Conservation (phyloP, 2,888 invertebrate genomes). For the Synanthedon formicaeformis region DNA sequence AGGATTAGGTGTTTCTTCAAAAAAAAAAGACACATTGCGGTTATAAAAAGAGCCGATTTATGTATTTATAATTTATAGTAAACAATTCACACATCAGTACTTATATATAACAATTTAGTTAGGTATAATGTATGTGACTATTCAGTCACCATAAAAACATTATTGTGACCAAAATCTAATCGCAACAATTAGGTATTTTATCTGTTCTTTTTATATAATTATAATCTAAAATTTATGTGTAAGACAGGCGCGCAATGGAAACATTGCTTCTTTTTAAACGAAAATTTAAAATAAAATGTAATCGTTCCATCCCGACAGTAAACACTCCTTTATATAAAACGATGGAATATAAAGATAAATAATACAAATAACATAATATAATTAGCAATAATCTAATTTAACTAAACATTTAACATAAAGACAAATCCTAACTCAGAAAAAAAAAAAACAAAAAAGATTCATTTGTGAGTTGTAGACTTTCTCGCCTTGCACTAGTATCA, state of each 20-base stretch:
- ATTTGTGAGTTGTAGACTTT: slow-evolving; percentile 30
- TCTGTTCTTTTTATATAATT: slow-evolving; percentile 12
- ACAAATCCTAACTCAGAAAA: slow-evolving; percentile 53
- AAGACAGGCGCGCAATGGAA: slow-evolving; percentile 26
- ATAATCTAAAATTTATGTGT: not conserved
- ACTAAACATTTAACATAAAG: slow-evolving; percentile 65
- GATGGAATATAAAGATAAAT: slow-evolving; percentile 65
- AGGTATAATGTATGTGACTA: no score
- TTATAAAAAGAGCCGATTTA: slow-evolving; percentile 64
- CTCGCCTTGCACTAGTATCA: slow-evolving; percentile 23
- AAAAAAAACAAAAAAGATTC: slow-evolving; percentile 50
- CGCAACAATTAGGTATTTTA: slow-evolving; percentile 24
- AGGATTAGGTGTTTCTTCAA: not conserved
- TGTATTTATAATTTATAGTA: slow-evolving; percentile 61
- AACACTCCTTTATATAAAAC: slow-evolving; percentile 40
- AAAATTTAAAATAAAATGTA: slow-evolving; percentile 10
- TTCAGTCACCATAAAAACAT: slow-evolving; percentile 32
- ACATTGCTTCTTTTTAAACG: slow-evolving; percentile 34
- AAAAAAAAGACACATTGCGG: slow-evolving; percentile 9
- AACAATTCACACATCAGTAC: slow-evolving; percentile 30
- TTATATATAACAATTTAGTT: no score
- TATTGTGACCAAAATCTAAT: slow-evolving; percentile 40
- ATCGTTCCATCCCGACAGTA: slow-evolving; percentile 20
- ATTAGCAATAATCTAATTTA: slow-evolving; percentile 60
- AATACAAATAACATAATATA: slow-evolving; percentile 58